Percentiles rank a stretch among this genome's conserved stretches.
Conservation (phyloP, 2,113 vertebrate genomes). For the Motacilla tschutschensis region DNA sequence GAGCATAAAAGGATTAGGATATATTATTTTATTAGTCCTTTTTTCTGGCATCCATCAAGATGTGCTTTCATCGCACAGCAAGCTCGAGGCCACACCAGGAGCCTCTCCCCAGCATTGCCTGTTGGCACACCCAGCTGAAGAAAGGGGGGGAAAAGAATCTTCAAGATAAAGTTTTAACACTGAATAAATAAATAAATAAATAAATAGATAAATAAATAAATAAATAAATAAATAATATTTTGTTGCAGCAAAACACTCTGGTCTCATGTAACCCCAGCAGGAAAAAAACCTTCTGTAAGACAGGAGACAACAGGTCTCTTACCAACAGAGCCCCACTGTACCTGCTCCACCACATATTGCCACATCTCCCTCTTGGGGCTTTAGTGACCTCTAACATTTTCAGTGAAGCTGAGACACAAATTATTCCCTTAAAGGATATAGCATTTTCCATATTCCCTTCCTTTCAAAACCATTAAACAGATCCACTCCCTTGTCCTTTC, state of each 20-base stretch:
- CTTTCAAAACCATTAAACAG: neutral
- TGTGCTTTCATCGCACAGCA: neutral
- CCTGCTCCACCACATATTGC: neutral
- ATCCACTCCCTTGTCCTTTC: neutral
- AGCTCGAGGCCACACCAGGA: neutral
- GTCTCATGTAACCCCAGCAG: neutral
- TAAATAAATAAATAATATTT: neutral
- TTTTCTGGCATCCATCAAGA: neutral
- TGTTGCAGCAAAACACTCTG: neutral
- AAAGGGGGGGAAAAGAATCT: accelerated
- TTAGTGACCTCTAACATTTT: neutral
- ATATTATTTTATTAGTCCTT: neutral
- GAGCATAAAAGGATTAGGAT: constrained; percentile 4
- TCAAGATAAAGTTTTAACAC: neutral
- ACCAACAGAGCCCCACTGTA: neutral
- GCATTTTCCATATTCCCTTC: neutral
- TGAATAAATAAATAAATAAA: too few relatives aligned
- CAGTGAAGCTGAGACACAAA: neutral
- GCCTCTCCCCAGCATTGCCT: neutral
- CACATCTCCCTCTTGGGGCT: neutral
- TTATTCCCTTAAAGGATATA: neutral
- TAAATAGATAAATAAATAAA: neutral
- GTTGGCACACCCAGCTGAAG: neutral
- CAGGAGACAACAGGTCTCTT: neutral
- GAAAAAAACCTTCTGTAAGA: accelerated